Conservation (phyloP, 2,797 vertebrate genomes). For the Danio albolineatus region DNA sequence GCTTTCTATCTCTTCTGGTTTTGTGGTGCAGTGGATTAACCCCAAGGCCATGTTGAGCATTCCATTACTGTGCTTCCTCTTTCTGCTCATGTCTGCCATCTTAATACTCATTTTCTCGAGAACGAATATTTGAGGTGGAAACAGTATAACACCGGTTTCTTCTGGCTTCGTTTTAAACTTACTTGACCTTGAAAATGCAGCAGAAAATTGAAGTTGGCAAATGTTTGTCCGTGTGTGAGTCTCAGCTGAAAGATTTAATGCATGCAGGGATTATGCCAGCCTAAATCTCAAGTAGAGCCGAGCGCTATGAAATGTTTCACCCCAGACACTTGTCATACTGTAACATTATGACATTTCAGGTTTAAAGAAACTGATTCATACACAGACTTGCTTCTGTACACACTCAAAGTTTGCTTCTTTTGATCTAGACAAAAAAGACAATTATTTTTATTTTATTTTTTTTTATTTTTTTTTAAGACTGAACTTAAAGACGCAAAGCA, state of each 20-base stretch:
- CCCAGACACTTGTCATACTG: background rate
- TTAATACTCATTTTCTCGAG: background rate
- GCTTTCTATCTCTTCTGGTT: background rate
- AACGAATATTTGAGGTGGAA: background rate
- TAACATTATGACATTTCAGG: no score
- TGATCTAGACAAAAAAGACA: no score
- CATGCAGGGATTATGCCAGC: background rate
- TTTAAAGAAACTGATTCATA: background rate
- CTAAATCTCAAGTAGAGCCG: background rate
- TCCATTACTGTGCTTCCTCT: background rate
- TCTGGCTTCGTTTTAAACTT: slow-evolving; percentile 8
- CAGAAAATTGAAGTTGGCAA: slow-evolving; percentile 20
- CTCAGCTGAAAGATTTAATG: background rate
- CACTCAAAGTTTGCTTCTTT: no score
- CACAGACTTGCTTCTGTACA: background rate
- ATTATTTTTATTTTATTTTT: background rate
- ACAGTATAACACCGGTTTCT: background rate
- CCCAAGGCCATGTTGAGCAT: background rate
- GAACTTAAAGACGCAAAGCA: no score
- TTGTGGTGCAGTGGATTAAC: background rate
- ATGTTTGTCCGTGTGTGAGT: background rate
- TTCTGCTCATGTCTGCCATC: background rate
- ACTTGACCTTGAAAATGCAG: slow-evolving; percentile 1
- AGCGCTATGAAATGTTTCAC: background rate
- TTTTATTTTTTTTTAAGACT: background rate